Conservation (phyloP, 2,888 invertebrate species). For the Campopleginae sp. region DNA sequence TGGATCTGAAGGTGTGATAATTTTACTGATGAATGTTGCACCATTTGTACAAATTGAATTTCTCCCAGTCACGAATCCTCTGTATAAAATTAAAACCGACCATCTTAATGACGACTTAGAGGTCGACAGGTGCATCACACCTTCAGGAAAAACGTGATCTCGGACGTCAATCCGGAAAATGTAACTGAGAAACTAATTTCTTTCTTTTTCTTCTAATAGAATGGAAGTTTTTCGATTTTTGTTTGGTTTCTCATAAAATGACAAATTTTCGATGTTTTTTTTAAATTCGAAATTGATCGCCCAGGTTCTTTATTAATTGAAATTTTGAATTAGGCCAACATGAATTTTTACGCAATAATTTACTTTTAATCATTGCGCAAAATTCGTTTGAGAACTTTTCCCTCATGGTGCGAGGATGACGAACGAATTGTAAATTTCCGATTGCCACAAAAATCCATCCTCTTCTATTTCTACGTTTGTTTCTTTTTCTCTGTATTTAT, state of each 20-base stretch:
- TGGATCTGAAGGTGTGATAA: constrained; percentile 29
- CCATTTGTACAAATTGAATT: constrained; percentile 13
- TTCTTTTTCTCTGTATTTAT: constrained; percentile 35
- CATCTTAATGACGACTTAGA: constrained; percentile 31
- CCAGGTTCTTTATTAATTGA: background rate
- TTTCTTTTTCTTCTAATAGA: background rate
- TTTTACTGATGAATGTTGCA: constrained; percentile 10
- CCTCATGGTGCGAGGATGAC: background rate
- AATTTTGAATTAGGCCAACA: background rate
- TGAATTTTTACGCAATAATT: background rate
- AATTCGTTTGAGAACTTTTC: background rate
- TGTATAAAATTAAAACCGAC: constrained; percentile 25
- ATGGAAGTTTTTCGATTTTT: background rate
- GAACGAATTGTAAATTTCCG: background rate
- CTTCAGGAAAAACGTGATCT: background rate
- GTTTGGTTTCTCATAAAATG: background rate
- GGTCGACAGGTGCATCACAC: constrained; percentile 47
- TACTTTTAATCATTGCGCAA: background rate
- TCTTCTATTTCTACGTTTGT: constrained; percentile 34
- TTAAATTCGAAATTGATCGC: background rate
- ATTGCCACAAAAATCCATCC: background rate
- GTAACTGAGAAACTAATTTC: background rate
- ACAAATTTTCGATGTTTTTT: no score
- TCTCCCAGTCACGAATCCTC: background rate
- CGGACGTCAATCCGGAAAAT: background rate